Evolutionary conservation across 2,888 invertebrate genomes (phyloP).

Genomic region (Parasteatoda lunata): DNA sequence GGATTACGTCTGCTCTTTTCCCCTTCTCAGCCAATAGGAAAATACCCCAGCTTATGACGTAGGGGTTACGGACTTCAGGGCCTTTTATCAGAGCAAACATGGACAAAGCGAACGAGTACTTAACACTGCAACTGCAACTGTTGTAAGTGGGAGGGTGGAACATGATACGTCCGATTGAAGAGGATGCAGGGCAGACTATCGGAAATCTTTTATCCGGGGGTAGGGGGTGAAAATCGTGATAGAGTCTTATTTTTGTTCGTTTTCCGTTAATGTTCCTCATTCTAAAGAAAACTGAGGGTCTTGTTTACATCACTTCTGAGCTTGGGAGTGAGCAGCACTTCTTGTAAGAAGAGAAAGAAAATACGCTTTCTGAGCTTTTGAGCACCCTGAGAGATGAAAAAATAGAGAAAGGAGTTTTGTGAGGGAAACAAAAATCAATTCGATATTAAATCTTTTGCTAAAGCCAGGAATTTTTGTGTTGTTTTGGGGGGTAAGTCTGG

Average conservation of each 20-base stretch:
- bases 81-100: slow-evolving; percentile 69
- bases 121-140: slow-evolving; percentile 17
- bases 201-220: slow-evolving; percentile 50
- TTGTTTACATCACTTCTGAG: slow-evolving; percentile 59
- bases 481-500: not conserved
- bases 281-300: not conserved
- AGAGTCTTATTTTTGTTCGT: slow-evolving; percentile 10
- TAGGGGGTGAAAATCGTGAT: slow-evolving; percentile 17
- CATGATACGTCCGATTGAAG: slow-evolving; percentile 49
- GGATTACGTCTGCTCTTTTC: slow-evolving; percentile 26
- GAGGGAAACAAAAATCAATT: slow-evolving; percentile 45
- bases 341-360: not conserved
- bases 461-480: slow-evolving; percentile 30
- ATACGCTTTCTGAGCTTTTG: not conserved
- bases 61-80: slow-evolving; percentile 2
- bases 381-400: not conserved
- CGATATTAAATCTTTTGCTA: slow-evolving; percentile 56
- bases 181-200: slow-evolving; percentile 15
- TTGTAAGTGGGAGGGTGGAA: slow-evolving; percentile 18
- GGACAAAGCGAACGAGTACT: slow-evolving; percentile 30
- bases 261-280: slow-evolving; percentile 3
- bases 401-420: not conserved
- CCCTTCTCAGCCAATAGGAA: not conserved
- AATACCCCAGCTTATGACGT: slow-evolving; percentile 40
- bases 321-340: slow-evolving; percentile 9